phyloP scores from a whole-genome alignment of 2,797 vertebrate species.

The Tarsius wallacei region DNA sequence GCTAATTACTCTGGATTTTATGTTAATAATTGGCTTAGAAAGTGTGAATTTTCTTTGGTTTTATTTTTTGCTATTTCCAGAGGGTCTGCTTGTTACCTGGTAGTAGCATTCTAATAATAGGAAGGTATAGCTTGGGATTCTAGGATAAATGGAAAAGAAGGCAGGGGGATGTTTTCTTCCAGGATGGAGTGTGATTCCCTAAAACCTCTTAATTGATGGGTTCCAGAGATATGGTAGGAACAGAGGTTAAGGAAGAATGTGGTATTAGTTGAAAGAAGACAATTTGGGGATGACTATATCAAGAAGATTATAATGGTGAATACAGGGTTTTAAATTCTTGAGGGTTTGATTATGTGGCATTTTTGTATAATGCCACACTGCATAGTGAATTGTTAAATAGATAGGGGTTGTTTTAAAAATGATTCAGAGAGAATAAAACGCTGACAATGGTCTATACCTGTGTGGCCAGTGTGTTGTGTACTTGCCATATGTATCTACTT shows the following conservation, averaged over 20 bases:
- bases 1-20: background rate
- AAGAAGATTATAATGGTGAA: background rate
- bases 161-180: background rate
- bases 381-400: too few relatives aligned
- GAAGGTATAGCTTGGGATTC: background rate
- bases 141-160: background rate
- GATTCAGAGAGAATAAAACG: too few relatives aligned
- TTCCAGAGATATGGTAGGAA: background rate
- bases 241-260: background rate
- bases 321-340: too few relatives aligned
- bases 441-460: background rate
- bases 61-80: background rate
- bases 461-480: background rate
- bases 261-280: background rate
- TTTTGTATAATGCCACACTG: too few relatives aligned
- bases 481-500: background rate
- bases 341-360: too few relatives aligned
- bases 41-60: background rate
- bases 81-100: background rate
- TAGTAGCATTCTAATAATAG: background rate
- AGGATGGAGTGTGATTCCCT: background rate
- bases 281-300: background rate
- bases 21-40: background rate
- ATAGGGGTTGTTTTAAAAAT: too few relatives aligned
- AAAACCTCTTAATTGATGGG: background rate